Conservation (phyloP, 2,888 invertebrate genomes). For the Yponomeuta malinellus region DNA sequence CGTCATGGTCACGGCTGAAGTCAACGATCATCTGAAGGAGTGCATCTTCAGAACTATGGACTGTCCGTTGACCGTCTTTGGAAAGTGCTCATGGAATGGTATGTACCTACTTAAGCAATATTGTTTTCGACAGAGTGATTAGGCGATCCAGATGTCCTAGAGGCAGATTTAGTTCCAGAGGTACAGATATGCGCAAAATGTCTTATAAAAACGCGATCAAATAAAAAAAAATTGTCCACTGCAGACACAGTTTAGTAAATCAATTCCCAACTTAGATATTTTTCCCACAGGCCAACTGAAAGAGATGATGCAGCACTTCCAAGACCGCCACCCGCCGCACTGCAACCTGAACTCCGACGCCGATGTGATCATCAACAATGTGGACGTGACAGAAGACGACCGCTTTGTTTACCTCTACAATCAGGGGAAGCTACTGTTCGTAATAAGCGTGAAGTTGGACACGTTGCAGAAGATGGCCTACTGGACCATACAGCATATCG, state of each 20-base stretch:
- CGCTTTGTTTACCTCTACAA: constrained; percentile 46
- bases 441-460: constrained; percentile 55
- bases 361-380: constrained; percentile 41
- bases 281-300: constrained; percentile 42
- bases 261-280: too few species aligned
- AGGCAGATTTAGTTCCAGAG: too few species aligned
- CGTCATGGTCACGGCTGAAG: constrained; percentile 34
- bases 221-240: too few species aligned
- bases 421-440: constrained; percentile 50
- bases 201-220: too few species aligned
- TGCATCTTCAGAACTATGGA: constrained; percentile 60
- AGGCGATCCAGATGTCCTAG: too few species aligned
- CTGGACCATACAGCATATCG: constrained; percentile 59
- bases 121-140: too few species aligned
- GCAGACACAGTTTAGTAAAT: too few species aligned
- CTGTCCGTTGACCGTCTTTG: constrained; percentile 59
- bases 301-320: constrained; percentile 56
- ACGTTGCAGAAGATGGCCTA: constrained; percentile 54
- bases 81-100: constrained; percentile 65
- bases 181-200: too few species aligned
- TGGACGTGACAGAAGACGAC: constrained; percentile 41
- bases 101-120: constrained; percentile 14
- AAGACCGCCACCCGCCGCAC: constrained; percentile 47
- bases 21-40: constrained; percentile 57
- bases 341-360: constrained; percentile 43